These are phyloP conservation scores for Myotis planiceps DNA, from an alignment of 2,797 vertebrate species.

Conservation along the genomic window DNA sequence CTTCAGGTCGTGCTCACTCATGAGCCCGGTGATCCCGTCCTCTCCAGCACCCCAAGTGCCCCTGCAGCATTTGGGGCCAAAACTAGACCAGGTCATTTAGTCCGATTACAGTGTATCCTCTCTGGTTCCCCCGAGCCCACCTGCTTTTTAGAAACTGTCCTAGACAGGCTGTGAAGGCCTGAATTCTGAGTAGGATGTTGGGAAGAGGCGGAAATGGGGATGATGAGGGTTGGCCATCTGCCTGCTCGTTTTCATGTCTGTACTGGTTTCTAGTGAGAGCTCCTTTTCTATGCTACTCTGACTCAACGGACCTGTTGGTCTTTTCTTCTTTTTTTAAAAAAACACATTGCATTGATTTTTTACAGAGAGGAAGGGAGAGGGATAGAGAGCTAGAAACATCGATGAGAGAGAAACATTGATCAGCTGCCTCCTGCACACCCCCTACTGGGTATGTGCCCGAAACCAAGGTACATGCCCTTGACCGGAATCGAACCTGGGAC, in stretches of 20 bases:
- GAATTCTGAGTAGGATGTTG: neutral
- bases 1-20: neutral
- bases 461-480: no score
- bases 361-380: no score
- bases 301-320: rapidly evolving
- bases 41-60: neutral
- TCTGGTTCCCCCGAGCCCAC: neutral
- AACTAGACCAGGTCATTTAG: neutral
- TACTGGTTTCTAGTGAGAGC: neutral
- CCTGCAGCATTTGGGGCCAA: neutral
- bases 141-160: neutral
- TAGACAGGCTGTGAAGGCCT: neutral
- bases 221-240: neutral
- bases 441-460: no score
- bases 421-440: no score
- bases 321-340: neutral
- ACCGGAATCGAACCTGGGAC: no score
- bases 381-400: no score
- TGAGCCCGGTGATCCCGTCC: no score
- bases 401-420: no score
- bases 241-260: neutral
- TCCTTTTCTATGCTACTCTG: neutral
- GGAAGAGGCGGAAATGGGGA: neutral
- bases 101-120: neutral
- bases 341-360: no score